Conservation (phyloP, 2,113 vertebrate genomes). For the Heterotis niloticus region DNA sequence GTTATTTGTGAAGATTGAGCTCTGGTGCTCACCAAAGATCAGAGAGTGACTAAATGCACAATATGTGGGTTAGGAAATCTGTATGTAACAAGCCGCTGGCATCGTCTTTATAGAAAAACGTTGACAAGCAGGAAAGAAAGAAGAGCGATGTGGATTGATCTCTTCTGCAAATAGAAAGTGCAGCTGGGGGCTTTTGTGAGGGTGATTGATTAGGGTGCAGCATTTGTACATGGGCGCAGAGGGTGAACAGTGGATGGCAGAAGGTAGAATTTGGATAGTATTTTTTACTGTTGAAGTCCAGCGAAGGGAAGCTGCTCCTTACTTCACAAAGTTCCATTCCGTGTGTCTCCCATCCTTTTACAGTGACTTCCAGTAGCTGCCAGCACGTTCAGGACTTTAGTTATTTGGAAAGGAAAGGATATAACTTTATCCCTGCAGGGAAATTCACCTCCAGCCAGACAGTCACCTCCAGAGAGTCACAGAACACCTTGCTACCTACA, state of each 20-base stretch:
- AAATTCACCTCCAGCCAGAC: no score
- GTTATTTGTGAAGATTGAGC: conserved; percentile 18
- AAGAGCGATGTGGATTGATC: conserved; percentile 27
- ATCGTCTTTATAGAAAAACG: not conserved
- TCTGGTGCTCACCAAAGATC: not conserved
- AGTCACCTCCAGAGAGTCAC: no score
- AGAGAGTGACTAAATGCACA: no score
- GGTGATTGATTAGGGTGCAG: conserved; percentile 8
- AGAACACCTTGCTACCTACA: no score
- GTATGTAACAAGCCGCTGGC: not conserved
- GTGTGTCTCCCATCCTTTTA: no score
- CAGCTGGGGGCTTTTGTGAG: conserved; percentile 2
- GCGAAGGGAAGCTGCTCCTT: no score
- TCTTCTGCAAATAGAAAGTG: not conserved
- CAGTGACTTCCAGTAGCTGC: no score
- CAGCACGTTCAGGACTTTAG: no score
- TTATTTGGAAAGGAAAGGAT: no score
- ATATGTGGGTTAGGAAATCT: no score
- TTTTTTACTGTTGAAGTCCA: not conserved
- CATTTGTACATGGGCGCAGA: not conserved
- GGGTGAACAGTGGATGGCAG: not conserved
- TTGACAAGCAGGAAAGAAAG: not conserved
- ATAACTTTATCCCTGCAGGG: no score
- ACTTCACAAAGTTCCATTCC: no score
- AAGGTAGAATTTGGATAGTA: not conserved